Evolutionary conservation across 2,888 invertebrate species (phyloP), one percentile per base, ranked within the genome.

Genomic region (Tetragonula carbonaria): DNA sequence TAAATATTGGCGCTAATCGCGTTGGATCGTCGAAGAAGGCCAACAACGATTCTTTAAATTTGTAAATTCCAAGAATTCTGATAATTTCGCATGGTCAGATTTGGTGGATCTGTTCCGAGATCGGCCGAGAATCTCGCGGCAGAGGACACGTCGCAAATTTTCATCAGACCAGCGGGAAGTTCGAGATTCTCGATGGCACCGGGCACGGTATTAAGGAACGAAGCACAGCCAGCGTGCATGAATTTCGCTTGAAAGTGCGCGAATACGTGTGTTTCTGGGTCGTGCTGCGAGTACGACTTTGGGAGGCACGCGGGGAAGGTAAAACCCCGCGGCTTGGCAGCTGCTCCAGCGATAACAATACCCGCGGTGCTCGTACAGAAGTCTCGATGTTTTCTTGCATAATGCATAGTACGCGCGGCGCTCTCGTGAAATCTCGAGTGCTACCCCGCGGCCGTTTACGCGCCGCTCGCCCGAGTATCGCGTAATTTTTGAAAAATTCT

Each of bases 301-400:
- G 84, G 33, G 33, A 3, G 33, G 33, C 33, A 33, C 33, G 53
- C 76, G 80, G 28, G 76, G 53, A 79, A 81, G 82, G 79, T 59
- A 80, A 87, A 88, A 8, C 86, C 86, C 86, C 80, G 87, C 85
- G 87, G 87, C 85, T 88, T 91, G 91, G 91, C 91, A 92, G 91
- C 92, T 92, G 91, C 90, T 75, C 86, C 86, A 86, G 83, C 88
- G 91, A 92, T 92, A 93, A 92, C 92, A 92, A 91, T 92, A 91
- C 91, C 89, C 91, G 72, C 85, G 91, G 90, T 91, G 90, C 90
- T 92, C 90, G 91, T 92, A 92, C 91, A 91, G 89, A 88, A 91
- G 88, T 88, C 88, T 87, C 86, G 74, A 66, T 78, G 67, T 70
- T 78, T 74, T 65, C 45, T 45, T 45, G 45, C 45, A 45, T 45